Conservation (phyloP, 2,797 vertebrate genomes). For the Oreochromis mossambicus region DNA sequence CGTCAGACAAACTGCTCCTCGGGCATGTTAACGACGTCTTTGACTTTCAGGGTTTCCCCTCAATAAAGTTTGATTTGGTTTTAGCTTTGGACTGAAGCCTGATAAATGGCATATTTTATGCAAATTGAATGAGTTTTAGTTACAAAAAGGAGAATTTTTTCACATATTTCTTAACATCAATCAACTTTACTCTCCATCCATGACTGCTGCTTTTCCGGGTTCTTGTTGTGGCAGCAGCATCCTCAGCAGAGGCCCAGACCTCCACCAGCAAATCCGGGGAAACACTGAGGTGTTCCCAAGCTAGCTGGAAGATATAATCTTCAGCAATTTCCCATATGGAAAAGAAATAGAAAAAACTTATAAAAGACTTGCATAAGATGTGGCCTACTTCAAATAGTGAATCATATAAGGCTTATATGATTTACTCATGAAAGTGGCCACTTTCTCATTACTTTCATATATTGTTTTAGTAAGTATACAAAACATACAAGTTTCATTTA, state of each 20-base stretch:
- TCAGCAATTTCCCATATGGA: no score
- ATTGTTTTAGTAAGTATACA: no score
- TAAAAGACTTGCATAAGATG: no score
- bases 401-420: no score
- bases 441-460: no score
- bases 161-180: background rate
- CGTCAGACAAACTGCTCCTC: background rate
- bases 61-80: background rate
- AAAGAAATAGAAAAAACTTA: no score
- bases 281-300: background rate
- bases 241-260: background rate
- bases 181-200: accelerated
- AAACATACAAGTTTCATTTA: no score
- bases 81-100: background rate
- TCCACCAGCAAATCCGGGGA: background rate
- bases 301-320: background rate
- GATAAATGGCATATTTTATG: background rate
- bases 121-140: accelerated
- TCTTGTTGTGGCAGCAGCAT: background rate
- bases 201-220: background rate
- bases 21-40: background rate
- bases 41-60: accelerated
- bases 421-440: no score
- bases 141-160: background rate
- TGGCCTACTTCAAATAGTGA: no score